Evolutionary conservation across 2,888 invertebrate genomes (phyloP).

Genomic region (Crepidodera aurea): DNA sequence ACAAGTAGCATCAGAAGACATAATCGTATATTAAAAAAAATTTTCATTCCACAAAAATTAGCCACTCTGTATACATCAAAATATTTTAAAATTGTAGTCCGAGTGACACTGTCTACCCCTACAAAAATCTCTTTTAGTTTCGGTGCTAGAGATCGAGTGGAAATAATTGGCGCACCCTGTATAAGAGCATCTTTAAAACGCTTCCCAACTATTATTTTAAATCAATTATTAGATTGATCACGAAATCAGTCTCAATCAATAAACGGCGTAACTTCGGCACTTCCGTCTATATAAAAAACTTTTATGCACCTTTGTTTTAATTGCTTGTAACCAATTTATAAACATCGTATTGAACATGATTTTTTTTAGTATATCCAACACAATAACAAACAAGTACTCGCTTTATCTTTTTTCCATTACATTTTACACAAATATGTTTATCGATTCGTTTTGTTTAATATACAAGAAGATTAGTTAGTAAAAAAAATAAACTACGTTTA

Average conservation of each 20-base stretch:
- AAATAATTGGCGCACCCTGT: no score
- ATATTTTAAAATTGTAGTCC: no score
- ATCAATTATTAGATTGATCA: no score
- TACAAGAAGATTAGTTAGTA: neutral
- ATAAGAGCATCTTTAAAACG: no score
- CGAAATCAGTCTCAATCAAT: neutral
- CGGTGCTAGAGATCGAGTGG: no score
- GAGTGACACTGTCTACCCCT: no score
- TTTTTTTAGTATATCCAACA: neutral
- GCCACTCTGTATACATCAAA: no score
- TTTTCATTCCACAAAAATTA: no score
- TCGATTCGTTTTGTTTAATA: neutral
- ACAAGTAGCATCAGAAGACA: no score
- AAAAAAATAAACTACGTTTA: neutral
- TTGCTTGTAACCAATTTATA: constrained; percentile 1
- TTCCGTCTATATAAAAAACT: neutral
- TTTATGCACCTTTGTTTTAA: neutral
- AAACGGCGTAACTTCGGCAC: neutral
- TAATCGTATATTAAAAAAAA: no score
- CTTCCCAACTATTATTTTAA: no score
- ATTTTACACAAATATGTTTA: neutral
- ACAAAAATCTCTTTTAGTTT: no score
- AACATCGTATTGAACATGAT: neutral
- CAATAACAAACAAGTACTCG: neutral
- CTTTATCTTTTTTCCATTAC: neutral